Conservation (phyloP, 2,113 vertebrate species). For the Uropsilus gracilis region DNA sequence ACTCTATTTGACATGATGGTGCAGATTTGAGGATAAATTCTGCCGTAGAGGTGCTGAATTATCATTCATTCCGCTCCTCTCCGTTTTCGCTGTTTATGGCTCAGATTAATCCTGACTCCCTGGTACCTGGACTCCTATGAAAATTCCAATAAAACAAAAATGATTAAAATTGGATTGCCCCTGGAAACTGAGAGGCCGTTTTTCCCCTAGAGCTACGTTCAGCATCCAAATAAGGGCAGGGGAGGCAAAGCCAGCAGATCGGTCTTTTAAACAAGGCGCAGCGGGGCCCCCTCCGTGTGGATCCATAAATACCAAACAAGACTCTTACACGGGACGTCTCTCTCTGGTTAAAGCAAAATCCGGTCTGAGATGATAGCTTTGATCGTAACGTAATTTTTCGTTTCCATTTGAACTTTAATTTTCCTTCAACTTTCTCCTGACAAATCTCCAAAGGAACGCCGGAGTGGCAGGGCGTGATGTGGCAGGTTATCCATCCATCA, state of each 20-base stretch:
- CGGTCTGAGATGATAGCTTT: slow-evolving; percentile 62
- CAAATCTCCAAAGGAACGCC: slow-evolving; percentile 72
- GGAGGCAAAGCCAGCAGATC: background rate
- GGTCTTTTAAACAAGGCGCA: slow-evolving; percentile 46
- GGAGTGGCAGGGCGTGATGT: slow-evolving; percentile 40
- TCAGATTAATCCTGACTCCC: slow-evolving; percentile 75
- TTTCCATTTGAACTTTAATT: slow-evolving; percentile 75
- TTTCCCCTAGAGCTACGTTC: slow-evolving; percentile 51
- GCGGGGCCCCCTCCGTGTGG: slow-evolving; percentile 46
- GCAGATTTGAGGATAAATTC: background rate
- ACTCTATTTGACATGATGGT: background rate
- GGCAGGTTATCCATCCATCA: slow-evolving; percentile 68
- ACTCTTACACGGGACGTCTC: slow-evolving; percentile 64
- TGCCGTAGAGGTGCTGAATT: background rate
- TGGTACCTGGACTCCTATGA: slow-evolving; percentile 71
- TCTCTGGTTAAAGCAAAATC: background rate
- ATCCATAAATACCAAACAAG: slow-evolving; percentile 70
- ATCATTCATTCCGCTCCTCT: slow-evolving; percentile 34
- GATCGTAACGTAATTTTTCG: slow-evolving; percentile 76
- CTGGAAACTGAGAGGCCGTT: slow-evolving; percentile 54
- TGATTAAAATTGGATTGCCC: slow-evolving; percentile 79
- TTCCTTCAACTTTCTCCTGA: slow-evolving; percentile 75
- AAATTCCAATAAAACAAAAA: slow-evolving; percentile 81
- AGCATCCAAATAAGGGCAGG: slow-evolving; percentile 60
- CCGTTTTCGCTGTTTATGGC: slow-evolving; percentile 74